Evolutionary conservation across 2,888 invertebrate genomes (phyloP).

Genomic region (Dorcus hopei): DNA sequence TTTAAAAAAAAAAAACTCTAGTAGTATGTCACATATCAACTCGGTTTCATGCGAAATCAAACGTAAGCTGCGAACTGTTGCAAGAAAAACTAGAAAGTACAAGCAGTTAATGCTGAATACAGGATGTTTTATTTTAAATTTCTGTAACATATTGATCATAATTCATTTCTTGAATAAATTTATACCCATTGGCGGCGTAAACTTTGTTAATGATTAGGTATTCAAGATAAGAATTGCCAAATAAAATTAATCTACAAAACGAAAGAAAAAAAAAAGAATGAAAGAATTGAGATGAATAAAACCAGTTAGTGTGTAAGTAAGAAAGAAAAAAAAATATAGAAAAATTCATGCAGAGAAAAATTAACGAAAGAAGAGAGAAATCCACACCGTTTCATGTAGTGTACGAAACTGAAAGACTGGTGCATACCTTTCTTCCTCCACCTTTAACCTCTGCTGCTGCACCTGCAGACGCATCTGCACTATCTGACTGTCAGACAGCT

Average conservation of each 20-base stretch:
- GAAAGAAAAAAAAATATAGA: background rate
- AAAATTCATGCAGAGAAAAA: background rate
- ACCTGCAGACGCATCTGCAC: slow-evolving; percentile 79
- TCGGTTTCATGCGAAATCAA: no score
- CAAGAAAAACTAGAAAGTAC: no score
- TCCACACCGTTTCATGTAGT: background rate
- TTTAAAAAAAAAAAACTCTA: no score
- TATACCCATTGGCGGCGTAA: no score
- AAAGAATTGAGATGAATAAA: background rate
- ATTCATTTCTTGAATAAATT: no score
- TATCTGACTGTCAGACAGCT: slow-evolving; percentile 76
- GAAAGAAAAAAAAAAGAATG: background rate
- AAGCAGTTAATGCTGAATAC: no score
- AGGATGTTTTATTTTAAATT: no score
- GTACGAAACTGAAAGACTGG: slow-evolving; percentile 24
- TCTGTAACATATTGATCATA: no score
- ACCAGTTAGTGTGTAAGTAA: background rate
- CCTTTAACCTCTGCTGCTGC: slow-evolving; percentile 74
- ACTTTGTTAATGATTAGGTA: background rate
- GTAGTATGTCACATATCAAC: no score
- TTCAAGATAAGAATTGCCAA: background rate
- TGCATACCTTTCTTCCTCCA: slow-evolving; percentile 76
- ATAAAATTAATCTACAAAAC: background rate
- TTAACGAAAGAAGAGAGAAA: background rate
- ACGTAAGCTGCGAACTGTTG: no score